Evolutionary conservation across 2,888 invertebrate species (phyloP), one percentile per base, ranked within the genome.

Genomic region (Mellilla xanthometata): DNA sequence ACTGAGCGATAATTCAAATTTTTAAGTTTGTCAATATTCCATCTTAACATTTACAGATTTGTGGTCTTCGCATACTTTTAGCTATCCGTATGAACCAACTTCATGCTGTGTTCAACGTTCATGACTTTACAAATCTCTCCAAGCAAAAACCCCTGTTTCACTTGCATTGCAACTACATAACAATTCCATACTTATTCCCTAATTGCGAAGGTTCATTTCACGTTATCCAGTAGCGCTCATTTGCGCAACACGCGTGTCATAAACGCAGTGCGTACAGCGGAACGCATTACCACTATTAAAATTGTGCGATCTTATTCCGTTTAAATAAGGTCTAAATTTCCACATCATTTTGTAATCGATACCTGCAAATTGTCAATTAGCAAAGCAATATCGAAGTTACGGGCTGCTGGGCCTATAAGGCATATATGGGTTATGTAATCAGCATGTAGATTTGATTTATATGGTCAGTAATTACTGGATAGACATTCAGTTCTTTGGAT

Each of bases 191-290:
- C 41, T 46, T 60, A 57, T 27, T 5, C 8, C 27, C 12, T 36
- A 12, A 33, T 2, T 0, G 3, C n/a, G 41, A 62, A 50, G 49
- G 59, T 48, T 51, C 3, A 38, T 19, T 52, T 52, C 49, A 29
- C 24, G 15, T 19, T 24, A 8, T 36, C 40, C 19, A 44, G 29
- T 22, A 31, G 31, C 36, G 52, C 55, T 49, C 54, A 49, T 64
- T 68, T 67, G 60, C 66, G 67, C 65, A 70, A 69, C 60, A 54
- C 55, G 51, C 56, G 48, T 48, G 58, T 55, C 62, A 62, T 65
- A 66, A 61, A 59, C 49, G 52, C 63, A 63, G 60, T 52, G 57
- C 60, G 54, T 34, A 39, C 52, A 66, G 63, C 65, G 67, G 66
- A 71, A 72, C 70, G 64, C 58, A 55, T 63, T 48, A 47, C 12